Conservation (phyloP, 2,797 vertebrate species). For the Neostethus bicornis region DNA sequence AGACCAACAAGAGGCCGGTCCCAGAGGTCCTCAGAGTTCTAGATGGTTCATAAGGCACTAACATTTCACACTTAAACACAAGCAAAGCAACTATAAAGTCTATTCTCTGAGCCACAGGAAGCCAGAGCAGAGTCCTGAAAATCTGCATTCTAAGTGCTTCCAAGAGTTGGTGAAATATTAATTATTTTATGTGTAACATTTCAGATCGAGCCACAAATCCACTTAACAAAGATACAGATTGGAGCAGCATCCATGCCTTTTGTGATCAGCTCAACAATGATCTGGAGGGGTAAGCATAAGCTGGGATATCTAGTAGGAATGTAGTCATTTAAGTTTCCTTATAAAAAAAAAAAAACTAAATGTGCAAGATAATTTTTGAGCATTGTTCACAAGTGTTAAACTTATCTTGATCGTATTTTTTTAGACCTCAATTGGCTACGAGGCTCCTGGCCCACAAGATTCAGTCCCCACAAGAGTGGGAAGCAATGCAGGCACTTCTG, state of each 20-base stretch:
- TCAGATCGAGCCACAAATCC: constrained; percentile 96
- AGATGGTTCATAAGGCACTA: no score
- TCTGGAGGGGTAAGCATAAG: constrained; percentile 87
- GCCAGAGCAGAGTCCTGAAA: no score
- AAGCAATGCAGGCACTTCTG: constrained; percentile 93
- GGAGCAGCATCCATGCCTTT: constrained; percentile 92
- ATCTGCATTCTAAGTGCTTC: not conserved
- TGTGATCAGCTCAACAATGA: constrained; percentile 96
- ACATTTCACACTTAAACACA: no score
- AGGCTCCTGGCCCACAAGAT: constrained; percentile 97
- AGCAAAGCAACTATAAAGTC: no score
- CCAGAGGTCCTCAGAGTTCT: no score
- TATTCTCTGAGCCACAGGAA: no score
- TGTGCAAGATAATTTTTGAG: no score
- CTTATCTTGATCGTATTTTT: not conserved
- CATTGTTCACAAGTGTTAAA: not conserved
- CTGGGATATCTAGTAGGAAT: no score
- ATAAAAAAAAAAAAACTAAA: no score
- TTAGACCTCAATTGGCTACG: constrained; percentile 89
- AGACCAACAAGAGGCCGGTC: no score
- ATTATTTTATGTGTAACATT: constrained; percentile 17
- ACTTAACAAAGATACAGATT: constrained; percentile 92
- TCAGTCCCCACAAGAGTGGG: constrained; percentile 98
- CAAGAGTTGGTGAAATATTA: not conserved
- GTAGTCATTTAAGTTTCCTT: no score